Evolutionary conservation across 1,140 invertebrate genomes (phyloP).

Genomic region (Drosophila baimaii): DNA sequence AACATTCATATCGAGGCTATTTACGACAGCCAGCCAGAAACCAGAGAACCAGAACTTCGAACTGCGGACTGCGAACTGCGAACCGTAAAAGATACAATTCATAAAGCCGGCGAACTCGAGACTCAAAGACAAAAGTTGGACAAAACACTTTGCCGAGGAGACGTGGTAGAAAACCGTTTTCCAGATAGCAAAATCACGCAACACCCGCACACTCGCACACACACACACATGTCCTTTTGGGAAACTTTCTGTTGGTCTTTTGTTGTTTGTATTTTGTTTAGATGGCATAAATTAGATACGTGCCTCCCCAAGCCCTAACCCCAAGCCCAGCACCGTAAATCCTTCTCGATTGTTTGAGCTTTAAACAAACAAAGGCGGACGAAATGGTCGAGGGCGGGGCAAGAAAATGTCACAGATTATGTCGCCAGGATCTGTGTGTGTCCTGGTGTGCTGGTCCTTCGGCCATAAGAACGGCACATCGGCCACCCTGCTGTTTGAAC

Average conservation of each 20-base stretch:
- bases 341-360: constrained; percentile 51
- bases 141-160: constrained; percentile 63
- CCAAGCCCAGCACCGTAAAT: constrained; percentile 36
- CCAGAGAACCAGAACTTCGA: constrained; percentile 13
- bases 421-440: constrained; percentile 22
- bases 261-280: constrained; percentile 78
- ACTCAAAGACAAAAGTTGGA: constrained; percentile 63
- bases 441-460: constrained; percentile 8
- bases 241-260: constrained; percentile 73
- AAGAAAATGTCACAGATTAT: constrained; percentile 35
- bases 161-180: constrained; percentile 52
- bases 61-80: not conserved
- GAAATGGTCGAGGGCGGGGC: not conserved
- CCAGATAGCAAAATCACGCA: constrained; percentile 76
- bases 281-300: constrained; percentile 82
- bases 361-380: constrained; percentile 42
- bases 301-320: constrained; percentile 63
- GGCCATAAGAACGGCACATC: constrained; percentile 5
- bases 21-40: constrained; percentile 49
- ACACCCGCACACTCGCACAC: constrained; percentile 42
- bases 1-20: constrained; percentile 74
- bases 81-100: constrained; percentile 77
- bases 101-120: constrained; percentile 57
- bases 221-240: constrained; percentile 27
- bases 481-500: constrained; percentile 17